Conservation (phyloP, 2,113 vertebrate genomes). For the Hylia prasina region DNA sequence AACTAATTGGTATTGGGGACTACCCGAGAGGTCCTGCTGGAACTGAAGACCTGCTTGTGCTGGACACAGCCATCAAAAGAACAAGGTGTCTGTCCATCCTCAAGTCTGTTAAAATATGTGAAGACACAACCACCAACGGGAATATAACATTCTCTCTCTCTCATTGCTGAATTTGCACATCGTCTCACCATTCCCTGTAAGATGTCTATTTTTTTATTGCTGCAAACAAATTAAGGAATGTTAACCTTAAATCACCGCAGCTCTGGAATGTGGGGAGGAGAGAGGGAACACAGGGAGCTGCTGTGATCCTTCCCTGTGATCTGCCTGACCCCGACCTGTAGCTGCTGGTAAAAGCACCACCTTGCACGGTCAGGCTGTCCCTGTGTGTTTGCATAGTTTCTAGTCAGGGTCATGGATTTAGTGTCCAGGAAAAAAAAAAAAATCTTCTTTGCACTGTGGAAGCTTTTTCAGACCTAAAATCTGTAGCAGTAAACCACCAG, state of each 20-base stretch:
- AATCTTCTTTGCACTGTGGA: rapidly evolving
- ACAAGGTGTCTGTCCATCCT: not conserved
- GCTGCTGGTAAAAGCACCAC: not conserved
- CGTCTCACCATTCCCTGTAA: not conserved
- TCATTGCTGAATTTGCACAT: not conserved
- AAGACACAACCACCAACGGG: not conserved
- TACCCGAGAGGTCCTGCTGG: not conserved
- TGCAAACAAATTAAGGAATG: not conserved
- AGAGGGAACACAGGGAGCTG: not conserved
- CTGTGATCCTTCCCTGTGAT: not conserved
- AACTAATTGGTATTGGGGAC: not conserved
- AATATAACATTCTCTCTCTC: not conserved
- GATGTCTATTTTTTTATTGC: not conserved
- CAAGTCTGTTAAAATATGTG: not conserved
- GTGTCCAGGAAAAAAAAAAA: not conserved
- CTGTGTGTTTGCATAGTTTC: not conserved
- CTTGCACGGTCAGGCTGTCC: not conserved
- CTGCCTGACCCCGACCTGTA: not conserved
- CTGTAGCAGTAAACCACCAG: not conserved
- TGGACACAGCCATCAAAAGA: not conserved
- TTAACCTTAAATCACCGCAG: not conserved
- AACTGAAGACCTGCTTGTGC: not conserved
- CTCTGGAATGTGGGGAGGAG: not conserved
- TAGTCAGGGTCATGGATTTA: not conserved
- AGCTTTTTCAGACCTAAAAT: not conserved